Base-by-base conservation (phyloP, 2,113 vertebrate species). In the Cromileptes altivelis region DNA sequence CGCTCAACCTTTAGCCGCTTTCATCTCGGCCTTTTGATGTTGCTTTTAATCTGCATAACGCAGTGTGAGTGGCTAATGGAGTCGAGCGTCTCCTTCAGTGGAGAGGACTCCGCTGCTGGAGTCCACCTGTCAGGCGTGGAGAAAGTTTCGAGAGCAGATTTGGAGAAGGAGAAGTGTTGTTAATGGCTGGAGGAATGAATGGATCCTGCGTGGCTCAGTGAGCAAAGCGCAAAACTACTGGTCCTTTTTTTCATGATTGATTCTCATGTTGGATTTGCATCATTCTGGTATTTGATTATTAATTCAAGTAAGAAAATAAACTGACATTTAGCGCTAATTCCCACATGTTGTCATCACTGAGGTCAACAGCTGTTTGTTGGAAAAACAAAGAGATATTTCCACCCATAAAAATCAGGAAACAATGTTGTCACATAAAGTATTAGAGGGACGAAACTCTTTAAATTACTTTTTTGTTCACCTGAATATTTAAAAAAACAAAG, bases 11-110 rank as follows among this genome's bases (percentile, higher is more conserved):
- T 90, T 93, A 53, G 30, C 12, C 15, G 85, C 93, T 95, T 95
- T 95, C 90, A 95, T 95, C 91, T 93, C 49, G 58, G 78, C 90
- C 91, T 75, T 95, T 95, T 95, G 94, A 95, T 93, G 93, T 91
- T 92, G 82, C 86, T 72, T 84, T 85, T 81, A 90, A 94, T 94
- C 84, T 93, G 90, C 92, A 88, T 85, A 78, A 65, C 50, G 70
- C 78, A 15, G 63, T 5, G 63, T 10, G 80, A 85, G 88, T 61
- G 85, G 89, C 84, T 88, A 79, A 90, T 74, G 79, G 88, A 89
- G 89, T 56, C 0, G 78, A 82, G 86, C 85, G 67, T 81, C 91
- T 91, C 74, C 84, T 90, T 87, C 73, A 68, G 58, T 18, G 53
- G 72, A 65, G 81, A 85, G 79, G 64, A 73, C 30, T 50, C 68